Base-by-base conservation (phyloP, 1,140 invertebrate genomes). In the Caenorhabditis tropicalis region DNA sequence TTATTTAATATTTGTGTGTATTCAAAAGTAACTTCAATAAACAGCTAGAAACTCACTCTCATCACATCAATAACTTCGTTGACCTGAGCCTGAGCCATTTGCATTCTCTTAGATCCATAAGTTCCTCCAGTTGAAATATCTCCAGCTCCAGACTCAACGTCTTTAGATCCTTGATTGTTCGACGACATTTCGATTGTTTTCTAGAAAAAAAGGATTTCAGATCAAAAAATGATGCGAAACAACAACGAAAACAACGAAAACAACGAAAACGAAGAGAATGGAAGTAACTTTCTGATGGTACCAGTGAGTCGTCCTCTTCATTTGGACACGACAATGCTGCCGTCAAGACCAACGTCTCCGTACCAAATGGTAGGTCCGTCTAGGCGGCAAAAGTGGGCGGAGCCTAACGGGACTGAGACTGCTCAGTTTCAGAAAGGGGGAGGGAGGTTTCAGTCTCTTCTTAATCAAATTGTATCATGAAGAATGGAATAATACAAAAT, bases 51-150 rank as follows among this genome's bases (percentile, higher is more conserved):
- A 46, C 79, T 87, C 56, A 90, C 90, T 85, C 91, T 91, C 90
- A 91, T 91, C 39, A 91, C 91, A 24, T 90, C 89, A 49, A 91
- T 88, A 51, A 96, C 95, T 93, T 99, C 97, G 92, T 98, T 95
- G 7, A 98, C 96, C 92, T 99, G 96, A 65, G 97, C 97, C 92
- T 99, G 97, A 65, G 96, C 97, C 92, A 98, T 96, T 92, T 99
- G 96, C 89, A 99, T 92, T 87, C 97, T 94, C 91, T 97, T 96
- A 4, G 65, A 43, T 6, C 27, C 27, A 24, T 74, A 74, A 70
- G 91, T 91, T n/a, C 83, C 65, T 27, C 89, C 89, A 19, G 90
- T 86, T 36, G 88, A 70, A 24, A 56, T 58, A 39, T 86, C 85
- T 24, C 60, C 48, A 27, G 33, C 82, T 79, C 86, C 86, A 7